phyloP scores from a whole-genome alignment of 2,888 invertebrate species.

The Drosophila buzzatii region DNA sequence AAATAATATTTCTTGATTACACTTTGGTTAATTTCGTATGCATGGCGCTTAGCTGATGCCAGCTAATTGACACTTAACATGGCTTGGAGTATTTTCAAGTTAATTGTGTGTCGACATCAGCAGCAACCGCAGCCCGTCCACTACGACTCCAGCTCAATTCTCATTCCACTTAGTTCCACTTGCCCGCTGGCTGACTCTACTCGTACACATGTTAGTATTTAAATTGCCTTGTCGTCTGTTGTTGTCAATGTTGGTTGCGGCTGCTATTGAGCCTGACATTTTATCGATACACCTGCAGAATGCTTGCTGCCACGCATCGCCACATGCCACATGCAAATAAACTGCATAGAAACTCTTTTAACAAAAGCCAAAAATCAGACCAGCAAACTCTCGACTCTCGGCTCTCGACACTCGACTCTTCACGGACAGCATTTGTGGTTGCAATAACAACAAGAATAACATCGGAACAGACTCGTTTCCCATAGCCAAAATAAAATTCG shows the following conservation, averaged over 20 bases:
- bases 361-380: slow-evolving; percentile 24
- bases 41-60: slow-evolving; percentile 65
- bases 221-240: slow-evolving; percentile 76
- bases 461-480: not conserved
- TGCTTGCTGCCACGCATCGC: slow-evolving; percentile 40
- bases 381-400: slow-evolving; percentile 31
- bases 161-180: not conserved
- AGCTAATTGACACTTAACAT: slow-evolving; percentile 80
- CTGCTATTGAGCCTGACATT: slow-evolving; percentile 69
- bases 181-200: slow-evolving; percentile 42
- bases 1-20: slow-evolving; percentile 62
- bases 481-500: slow-evolving; percentile 9
- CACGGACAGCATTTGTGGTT: slow-evolving; percentile 11
- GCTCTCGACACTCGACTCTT: slow-evolving; percentile 19
- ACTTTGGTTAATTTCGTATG: slow-evolving; percentile 52
- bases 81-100: slow-evolving; percentile 76
- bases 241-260: slow-evolving; percentile 46
- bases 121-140: slow-evolving; percentile 25
- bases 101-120: slow-evolving; percentile 79
- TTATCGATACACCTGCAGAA: slow-evolving; percentile 71
- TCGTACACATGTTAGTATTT: slow-evolving; percentile 73
- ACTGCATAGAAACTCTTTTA: slow-evolving; percentile 22
- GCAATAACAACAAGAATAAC: slow-evolving; percentile 13
- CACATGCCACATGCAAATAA: slow-evolving; percentile 37
- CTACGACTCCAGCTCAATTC: not conserved